Base-by-base conservation (phyloP, 2,888 invertebrate species). In the Tolmerus cingulatus region DNA sequence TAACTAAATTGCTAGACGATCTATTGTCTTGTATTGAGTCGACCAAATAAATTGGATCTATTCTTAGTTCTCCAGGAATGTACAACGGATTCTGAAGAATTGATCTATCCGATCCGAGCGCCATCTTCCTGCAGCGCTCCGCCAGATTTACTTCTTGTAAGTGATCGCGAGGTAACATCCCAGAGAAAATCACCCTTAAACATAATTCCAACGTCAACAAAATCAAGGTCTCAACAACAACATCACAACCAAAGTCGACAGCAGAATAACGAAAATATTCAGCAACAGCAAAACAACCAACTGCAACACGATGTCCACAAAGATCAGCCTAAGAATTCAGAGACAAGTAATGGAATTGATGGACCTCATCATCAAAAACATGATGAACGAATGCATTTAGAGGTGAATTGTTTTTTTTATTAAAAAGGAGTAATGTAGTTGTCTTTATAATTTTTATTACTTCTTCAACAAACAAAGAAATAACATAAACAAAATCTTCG, bases 21-120 rank as follows among this genome's bases (percentile, higher is more conserved):
- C 5, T 51, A 5, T 16, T 51, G 51, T 34, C 34, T 34, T 34
- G n/a, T 51, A 51, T 16, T n/a, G 16, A 51, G 5, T n/a, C 7
- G n/a, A 51, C 14, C 46, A 79, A 43, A 1, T 79, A 66, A 66
- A 23, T 23, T 9, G 27, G 12, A 2, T 66, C 14, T 27, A 19
- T 27, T 66, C 27, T 27, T 66, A 95, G 95, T 95, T 89, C 93
- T 94, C 79, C 94, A 94, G 89, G 95, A 95, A 91, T 94, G 95
- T 91, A 93, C 95, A 88, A 95, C 95, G 74, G 96, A 96, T 90
- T 95, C 95, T 0, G 96, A 96, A 90, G 96, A 96, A 91, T 92
- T 96, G 91, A 94, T 96, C 90, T 95, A 95, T 77, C 93, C 92
- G 89, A 92, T 92, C 76, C 93, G 95, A 74, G 94, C 95, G 74